Evolutionary conservation across 1,140 invertebrate genomes (phyloP), one percentile per base, ranked within the genome.

Genomic region (Neodiprion lecontei): DNA sequence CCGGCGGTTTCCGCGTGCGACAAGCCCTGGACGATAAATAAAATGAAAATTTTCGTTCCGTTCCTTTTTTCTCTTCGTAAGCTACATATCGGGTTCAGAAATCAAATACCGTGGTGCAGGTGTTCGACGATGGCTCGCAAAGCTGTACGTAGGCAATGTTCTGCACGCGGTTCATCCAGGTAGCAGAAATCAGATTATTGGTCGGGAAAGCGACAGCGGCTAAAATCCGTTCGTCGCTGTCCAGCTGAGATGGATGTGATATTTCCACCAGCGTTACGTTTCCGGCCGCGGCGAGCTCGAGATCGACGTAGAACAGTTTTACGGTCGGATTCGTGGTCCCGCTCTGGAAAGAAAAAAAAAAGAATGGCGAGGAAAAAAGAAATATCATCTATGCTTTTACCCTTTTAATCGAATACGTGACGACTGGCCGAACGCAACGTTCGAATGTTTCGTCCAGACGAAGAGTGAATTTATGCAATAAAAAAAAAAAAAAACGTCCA

Each of bases 91-190:
- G 48, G 61, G 21, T 40, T 23, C 67, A 21, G 65, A 72, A 79
- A 81, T 40, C 28, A 40, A 89, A 76, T 68, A 90, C 87, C 73
- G 84, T 82, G 48, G 82, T 87, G 77, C 90, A 91, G 79, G 89
- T 88, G 65, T 83, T 83, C 67, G 82, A 83, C 73, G 83, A 80
- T 50, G 91, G 81, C 73, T 90, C 86, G 78, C 91, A 92, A 12
- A 90, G 87, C 48, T 90, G 86, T 76, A 92, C 88, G 50, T 90
- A 85, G 74, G 90, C 90, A 61, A 90, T 82, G 84, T 96, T 98
- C 87, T 98, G 97, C 65, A 94, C 91, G 77, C 97, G 90, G 80
- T 97, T 97, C 86, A 96, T 91, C 95, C 96, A 98, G 23, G 94
- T 91, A 1, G 95, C 92, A 10, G 92, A 88, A 9, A 97, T 81